A percentile compares a stretch with the other conserved stretches of the same genome.
phyloP scores from a whole-genome alignment of 2,888 invertebrate species.

The Ischnus inquisitorius region DNA sequence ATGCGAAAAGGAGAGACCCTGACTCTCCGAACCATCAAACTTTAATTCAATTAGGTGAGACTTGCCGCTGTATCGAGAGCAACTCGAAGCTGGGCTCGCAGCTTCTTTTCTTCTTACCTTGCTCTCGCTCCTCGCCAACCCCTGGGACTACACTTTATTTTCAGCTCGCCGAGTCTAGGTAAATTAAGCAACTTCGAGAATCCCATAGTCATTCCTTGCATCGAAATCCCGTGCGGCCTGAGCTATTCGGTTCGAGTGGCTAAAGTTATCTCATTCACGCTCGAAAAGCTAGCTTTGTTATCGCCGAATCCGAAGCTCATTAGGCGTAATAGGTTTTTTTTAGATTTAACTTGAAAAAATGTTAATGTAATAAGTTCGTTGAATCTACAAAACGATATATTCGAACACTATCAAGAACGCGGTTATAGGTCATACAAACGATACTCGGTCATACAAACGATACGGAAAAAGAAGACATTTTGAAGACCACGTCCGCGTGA shows the following conservation, averaged over 20 bases:
- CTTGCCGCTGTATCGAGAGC: neutral
- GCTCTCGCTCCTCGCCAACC: neutral
- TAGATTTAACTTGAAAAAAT: neutral
- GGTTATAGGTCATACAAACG: conserved; percentile 27
- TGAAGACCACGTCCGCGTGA: neutral
- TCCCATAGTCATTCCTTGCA: neutral
- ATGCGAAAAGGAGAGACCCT: neutral
- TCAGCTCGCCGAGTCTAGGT: conserved; percentile 1
- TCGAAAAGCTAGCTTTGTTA: neutral
- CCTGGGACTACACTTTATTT: conserved; percentile 33
- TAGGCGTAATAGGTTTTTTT: neutral
- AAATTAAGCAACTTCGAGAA: conserved; percentile 16
- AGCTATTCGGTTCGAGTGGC: neutral
- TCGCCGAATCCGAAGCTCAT: neutral
- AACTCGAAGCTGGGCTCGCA: conserved; percentile 13
- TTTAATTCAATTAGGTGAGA: conserved; percentile 75
- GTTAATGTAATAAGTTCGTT: neutral
- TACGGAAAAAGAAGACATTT: no score
- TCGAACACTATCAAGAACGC: neutral
- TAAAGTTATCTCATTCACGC: neutral
- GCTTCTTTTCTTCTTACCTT: conserved; percentile 10
- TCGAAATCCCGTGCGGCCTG: no score
- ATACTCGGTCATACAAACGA: conserved; percentile 42
- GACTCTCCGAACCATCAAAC: conserved; percentile 71
- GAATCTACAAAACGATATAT: neutral